A percentile compares a stretch with the other conserved stretches of the same genome.
Evolutionary conservation across 2,797 vertebrate species (phyloP).

Genomic region (Rhodeus uyekii): DNA sequence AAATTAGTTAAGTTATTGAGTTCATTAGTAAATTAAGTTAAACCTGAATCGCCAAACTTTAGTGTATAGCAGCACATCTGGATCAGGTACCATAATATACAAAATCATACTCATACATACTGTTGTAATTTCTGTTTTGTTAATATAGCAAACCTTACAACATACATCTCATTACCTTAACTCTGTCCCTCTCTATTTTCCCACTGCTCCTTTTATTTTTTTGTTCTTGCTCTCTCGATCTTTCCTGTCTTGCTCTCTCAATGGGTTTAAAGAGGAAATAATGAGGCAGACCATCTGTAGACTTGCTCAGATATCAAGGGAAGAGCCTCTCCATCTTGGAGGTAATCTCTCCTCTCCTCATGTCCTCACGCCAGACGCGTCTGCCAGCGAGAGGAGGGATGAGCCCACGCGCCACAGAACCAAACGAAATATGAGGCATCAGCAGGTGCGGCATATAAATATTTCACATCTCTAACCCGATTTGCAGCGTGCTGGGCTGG

Average conservation of each 20-base stretch:
- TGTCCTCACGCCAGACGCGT: slow-evolving; percentile 27
- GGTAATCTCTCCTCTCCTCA: slow-evolving; percentile 29
- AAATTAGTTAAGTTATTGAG: neutral
- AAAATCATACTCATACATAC: neutral
- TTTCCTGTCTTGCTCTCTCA: slow-evolving; percentile 19
- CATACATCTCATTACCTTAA: slow-evolving; percentile 57
- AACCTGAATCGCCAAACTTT: neutral
- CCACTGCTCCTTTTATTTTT: neutral
- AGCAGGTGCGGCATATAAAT: slow-evolving; percentile 65
- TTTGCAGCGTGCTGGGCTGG: slow-evolving; percentile 47
- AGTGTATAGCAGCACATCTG: neutral
- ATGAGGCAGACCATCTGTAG: slow-evolving; percentile 56
- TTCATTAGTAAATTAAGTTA: neutral
- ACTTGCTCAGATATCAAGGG: slow-evolving; percentile 48
- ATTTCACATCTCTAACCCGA: slow-evolving; percentile 58
- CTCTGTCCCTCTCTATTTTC: slow-evolving; percentile 6
- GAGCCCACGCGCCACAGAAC: slow-evolving; percentile 62
- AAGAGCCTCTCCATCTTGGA: slow-evolving; percentile 39
- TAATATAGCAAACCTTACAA: slow-evolving; percentile 59
- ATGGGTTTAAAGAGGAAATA: slow-evolving; percentile 62
- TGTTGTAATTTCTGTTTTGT: slow-evolving; percentile 46
- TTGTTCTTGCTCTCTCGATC: neutral
- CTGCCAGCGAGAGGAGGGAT: slow-evolving; percentile 48
- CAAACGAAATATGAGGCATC: slow-evolving; percentile 72
- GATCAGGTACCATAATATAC: neutral